Conservation (phyloP, 2,113 vertebrate genomes). For the Erpornis zantholeuca region DNA sequence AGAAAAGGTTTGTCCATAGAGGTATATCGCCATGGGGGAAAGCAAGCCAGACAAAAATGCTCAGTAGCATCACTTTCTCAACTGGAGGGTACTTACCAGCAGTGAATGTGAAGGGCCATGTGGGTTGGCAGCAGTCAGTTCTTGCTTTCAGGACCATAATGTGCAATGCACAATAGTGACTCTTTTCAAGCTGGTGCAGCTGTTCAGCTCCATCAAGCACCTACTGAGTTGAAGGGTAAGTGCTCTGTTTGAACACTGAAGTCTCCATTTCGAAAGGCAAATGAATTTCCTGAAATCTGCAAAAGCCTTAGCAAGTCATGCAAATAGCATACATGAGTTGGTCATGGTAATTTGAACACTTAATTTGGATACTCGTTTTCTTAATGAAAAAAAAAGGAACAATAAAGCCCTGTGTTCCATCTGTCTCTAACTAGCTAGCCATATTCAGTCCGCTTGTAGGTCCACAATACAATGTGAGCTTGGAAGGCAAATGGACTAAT, state of each 20-base stretch:
- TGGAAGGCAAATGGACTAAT: neutral
- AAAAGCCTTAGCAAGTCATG: constrained; percentile 26
- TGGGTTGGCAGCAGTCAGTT: constrained; percentile 10
- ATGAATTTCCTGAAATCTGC: constrained; percentile 47
- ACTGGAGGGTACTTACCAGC: neutral
- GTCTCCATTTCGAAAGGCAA: constrained; percentile 32
- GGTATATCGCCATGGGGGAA: neutral
- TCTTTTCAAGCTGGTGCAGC: constrained; percentile 62
- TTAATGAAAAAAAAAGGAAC: neutral
- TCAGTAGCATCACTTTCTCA: neutral
- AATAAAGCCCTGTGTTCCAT: neutral
- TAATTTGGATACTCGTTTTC: neutral
- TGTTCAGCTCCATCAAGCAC: constrained; percentile 60
- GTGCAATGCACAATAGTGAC: constrained; percentile 34
- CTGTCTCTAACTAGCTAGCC: neutral
- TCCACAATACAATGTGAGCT: neutral
- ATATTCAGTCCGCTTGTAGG: neutral
- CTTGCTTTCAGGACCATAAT: constrained; percentile 50
- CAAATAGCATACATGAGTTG: neutral
- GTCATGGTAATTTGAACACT: constrained; percentile 9
- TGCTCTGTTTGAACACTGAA: constrained; percentile 32
- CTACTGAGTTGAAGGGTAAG: constrained; percentile 66
- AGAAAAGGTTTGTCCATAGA: neutral
- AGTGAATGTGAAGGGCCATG: neutral
- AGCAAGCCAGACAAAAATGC: neutral